Evolutionary conservation across 2,113 vertebrate genomes (phyloP).

Genomic region (Pelusios castaneus): DNA sequence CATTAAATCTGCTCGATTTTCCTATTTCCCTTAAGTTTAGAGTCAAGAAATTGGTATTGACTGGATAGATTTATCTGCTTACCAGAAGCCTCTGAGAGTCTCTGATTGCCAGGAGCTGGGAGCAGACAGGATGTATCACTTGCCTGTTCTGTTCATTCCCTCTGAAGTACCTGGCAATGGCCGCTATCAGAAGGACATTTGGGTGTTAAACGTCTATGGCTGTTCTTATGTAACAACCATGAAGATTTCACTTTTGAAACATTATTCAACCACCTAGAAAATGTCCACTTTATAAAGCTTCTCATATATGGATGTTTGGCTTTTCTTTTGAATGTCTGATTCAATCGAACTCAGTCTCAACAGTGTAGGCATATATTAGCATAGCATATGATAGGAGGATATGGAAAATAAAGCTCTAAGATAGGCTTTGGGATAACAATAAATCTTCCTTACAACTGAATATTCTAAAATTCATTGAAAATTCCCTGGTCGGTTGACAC

Average conservation of each 20-base stretch:
- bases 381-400: no score
- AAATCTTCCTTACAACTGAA: no score
- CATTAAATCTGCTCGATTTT: background rate
- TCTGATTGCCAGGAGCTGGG: background rate
- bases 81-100: background rate
- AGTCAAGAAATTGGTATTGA: background rate
- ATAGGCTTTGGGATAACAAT: no score
- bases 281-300: background rate
- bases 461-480: no score
- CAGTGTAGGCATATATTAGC: no score
- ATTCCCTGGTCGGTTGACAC: no score
- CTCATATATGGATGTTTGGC: background rate
- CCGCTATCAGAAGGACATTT: background rate
- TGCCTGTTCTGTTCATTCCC: background rate
- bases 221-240: background rate
- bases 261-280: background rate
- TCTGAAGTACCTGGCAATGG: background rate
- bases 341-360: no score
- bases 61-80: background rate
- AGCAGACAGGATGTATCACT: background rate
- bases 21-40: background rate
- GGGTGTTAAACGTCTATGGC: background rate
- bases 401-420: no score
- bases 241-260: background rate
- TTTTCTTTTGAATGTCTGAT: no score